Evolutionary conservation across 2,113 vertebrate species (phyloP), one percentile per base, ranked within the genome.

Genomic region (Typhlomys cinereus): DNA sequence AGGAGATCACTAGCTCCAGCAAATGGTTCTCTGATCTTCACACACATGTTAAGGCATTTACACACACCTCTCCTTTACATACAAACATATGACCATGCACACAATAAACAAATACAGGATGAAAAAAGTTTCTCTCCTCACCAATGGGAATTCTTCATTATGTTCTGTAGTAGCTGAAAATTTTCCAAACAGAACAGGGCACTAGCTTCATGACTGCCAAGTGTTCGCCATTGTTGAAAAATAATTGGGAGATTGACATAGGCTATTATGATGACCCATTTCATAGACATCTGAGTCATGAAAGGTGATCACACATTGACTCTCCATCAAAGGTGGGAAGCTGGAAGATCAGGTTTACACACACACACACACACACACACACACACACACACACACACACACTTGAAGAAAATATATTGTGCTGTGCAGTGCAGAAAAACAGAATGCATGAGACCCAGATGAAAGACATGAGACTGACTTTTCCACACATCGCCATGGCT

Each of bases 191-290:
- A 20, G 8, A 90, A 57, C 27, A 61, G 18, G 85, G 67, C 75
- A 88, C 59, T 71, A 80, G 29, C 29, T 85, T 90, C 13, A 41
- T 81, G 57, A 2, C 17, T 76, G 61, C 79, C 41, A 90, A 81
- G 4, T 34, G n/a, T 59, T 23, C 62, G n/a, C 54, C 67, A 34
- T 66, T 78, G 1, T 23, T 54, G 39, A 67, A 78, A 29, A 67
- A 21, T 50, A 29, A 1, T 9, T 90, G 46, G 2, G 69, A 74
- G 7, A 14, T n/a, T 27, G 7, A 64, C 50, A 25, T 23, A 2
- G 74, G 4, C 31, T 20, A 23, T n/a, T 54, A 34, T 1, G 15
- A 78, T 89, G 88, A 88, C 70, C 27, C 50, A 50, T 31, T 10
- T 67, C 85, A 41, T 57, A 90, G 0, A 54, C 9, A 20, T 61